These are phyloP conservation scores for Amiota communis DNA, from an alignment of 2,888 invertebrate genomes.

Conservation along the genomic window DNA sequence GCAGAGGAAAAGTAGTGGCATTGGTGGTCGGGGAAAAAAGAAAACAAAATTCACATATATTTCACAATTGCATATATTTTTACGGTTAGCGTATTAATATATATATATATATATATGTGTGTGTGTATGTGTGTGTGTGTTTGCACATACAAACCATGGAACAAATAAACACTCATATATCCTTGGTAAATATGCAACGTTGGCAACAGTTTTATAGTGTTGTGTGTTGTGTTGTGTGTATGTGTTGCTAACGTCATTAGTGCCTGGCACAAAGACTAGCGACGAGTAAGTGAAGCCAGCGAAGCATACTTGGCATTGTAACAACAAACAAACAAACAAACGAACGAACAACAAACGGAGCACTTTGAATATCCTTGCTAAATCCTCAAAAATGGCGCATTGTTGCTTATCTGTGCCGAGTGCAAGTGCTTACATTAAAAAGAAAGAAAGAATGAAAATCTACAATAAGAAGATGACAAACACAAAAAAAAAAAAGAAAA, in stretches of 20 bases:
- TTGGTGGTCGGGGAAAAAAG: neutral
- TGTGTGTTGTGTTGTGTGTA: conserved; percentile 27
- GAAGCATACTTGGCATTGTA: conserved; percentile 25
- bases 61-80: conserved; percentile 23
- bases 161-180: neutral
- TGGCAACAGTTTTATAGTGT: conserved; percentile 16
- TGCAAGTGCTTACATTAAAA: conserved; percentile 51
- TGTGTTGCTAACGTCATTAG: conserved; percentile 41
- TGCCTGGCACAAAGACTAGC: neutral
- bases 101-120: too few relatives aligned
- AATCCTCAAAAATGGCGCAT: conserved; percentile 30
- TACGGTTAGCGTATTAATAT: neutral
- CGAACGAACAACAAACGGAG: neutral
- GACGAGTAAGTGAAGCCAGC: conserved; percentile 4
- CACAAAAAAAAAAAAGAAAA: neutral
- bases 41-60: conserved; percentile 18
- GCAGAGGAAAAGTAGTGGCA: neutral
- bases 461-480: too few relatives aligned
- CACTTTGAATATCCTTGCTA: conserved; percentile 20
- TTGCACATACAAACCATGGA: too few relatives aligned
- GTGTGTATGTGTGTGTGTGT: too few relatives aligned
- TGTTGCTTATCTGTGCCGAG: conserved; percentile 44
- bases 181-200: conserved; percentile 10
- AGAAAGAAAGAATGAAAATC: too few relatives aligned
- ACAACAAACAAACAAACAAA: neutral